phyloP scores from a whole-genome alignment of 2,797 vertebrate species.

The Antrozous pallidus region DNA sequence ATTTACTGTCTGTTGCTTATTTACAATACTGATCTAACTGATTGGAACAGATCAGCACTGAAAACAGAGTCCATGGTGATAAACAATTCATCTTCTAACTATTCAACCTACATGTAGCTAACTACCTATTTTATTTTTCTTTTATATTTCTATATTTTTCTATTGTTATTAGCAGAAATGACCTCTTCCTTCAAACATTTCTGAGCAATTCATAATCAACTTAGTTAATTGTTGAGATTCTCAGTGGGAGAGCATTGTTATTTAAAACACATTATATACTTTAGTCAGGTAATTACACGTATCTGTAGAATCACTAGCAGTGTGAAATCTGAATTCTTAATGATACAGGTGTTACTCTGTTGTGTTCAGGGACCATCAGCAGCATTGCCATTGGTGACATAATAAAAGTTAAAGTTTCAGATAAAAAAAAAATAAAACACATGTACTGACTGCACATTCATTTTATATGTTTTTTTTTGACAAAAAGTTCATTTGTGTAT shows the following conservation, averaged over 20 bases:
- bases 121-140: background rate
- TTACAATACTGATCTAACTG: background rate
- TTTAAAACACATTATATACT: background rate
- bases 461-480: background rate
- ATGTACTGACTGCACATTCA: background rate
- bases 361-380: background rate
- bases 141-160: conserved; percentile 14
- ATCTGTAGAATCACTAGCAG: background rate
- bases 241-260: background rate
- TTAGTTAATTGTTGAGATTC: conserved; percentile 31
- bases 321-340: background rate
- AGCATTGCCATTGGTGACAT: background rate
- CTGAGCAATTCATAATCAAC: background rate
- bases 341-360: background rate
- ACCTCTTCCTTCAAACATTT: background rate
- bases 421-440: background rate
- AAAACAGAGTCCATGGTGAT: background rate
- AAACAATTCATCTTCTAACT: background rate
- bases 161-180: background rate
- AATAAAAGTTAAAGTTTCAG: background rate
- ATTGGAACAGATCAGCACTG: background rate
- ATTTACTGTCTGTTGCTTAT: background rate
- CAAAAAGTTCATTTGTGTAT: background rate
- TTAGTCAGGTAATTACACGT: background rate
- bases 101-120: background rate